These are phyloP conservation scores for Cybosia mesomella DNA, from an alignment of 2,888 invertebrate genomes.

Conservation along the genomic window DNA sequence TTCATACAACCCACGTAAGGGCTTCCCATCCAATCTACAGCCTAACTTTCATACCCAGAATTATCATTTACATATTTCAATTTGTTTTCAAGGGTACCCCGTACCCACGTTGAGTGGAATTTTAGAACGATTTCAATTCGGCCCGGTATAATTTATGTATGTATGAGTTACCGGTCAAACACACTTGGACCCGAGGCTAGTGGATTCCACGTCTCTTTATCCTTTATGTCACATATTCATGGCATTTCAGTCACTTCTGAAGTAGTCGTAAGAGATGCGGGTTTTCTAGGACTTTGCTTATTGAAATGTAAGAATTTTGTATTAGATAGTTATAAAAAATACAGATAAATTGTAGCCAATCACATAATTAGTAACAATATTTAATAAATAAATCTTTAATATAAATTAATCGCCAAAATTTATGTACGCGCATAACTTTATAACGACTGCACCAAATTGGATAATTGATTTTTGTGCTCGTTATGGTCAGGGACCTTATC, in stretches of 20 bases:
- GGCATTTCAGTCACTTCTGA: conserved; percentile 41
- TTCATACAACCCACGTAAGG: conserved; percentile 7
- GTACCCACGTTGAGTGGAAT: conserved; percentile 15
- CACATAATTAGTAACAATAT: no score
- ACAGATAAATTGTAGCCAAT: no score
- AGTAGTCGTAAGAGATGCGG: conserved; percentile 3
- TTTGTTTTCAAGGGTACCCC: conserved; percentile 25
- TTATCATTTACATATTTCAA: conserved; percentile 27
- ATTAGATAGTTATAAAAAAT: no score
- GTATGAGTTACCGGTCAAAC: conserved; percentile 36
- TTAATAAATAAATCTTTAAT: no score
- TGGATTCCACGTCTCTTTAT: conserved; percentile 43
- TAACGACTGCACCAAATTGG: no score
- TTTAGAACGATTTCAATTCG: conserved; percentile 40
- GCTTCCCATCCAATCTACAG: conserved; percentile 10
- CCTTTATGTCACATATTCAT: conserved; percentile 43
- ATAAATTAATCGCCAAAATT: no score
- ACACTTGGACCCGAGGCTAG: conserved; percentile 25
- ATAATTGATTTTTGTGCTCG: no score
- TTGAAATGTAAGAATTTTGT: not conserved
- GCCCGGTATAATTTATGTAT: conserved; percentile 41
- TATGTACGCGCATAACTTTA: no score
- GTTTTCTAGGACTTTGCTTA: conserved; percentile 5
- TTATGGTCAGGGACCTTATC: no score
- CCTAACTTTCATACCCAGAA: conserved; percentile 17